These are phyloP conservation scores for Myripristis murdjan DNA, from an alignment of 2,797 vertebrate genomes.

Conservation along the genomic window DNA sequence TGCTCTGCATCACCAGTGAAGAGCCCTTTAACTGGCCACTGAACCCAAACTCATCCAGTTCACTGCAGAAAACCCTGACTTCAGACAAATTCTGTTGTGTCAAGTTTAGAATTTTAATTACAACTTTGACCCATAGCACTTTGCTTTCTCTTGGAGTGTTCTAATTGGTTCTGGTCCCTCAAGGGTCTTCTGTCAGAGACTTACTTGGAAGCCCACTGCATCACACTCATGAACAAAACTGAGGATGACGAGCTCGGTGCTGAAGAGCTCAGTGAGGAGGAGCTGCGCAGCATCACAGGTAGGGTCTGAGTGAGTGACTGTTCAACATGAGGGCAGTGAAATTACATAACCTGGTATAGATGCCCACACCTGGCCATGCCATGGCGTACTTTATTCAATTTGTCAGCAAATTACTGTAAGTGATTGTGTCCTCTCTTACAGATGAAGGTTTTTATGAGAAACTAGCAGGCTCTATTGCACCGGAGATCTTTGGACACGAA, in stretches of 20 bases:
- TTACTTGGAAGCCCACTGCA: conserved; percentile 90
- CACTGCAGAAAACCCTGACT: no score
- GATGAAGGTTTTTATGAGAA: conserved; percentile 95
- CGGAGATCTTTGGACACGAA: conserved; percentile 95
- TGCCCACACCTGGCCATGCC: background rate
- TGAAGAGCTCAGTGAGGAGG: conserved; percentile 89
- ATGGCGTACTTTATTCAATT: background rate
- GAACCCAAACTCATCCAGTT: no score
- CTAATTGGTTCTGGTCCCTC: background rate
- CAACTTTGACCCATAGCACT: background rate
- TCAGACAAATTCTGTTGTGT: background rate
- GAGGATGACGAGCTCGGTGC: conserved; percentile 90
- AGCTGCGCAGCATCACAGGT: conserved; percentile 92
- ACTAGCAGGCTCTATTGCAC: conserved; percentile 92
- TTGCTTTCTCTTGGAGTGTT: background rate
- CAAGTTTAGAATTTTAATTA: no score
- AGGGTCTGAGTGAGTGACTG: background rate
- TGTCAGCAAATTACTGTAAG: background rate
- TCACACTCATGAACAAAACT: conserved; percentile 91
- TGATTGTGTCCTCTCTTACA: conserved; percentile 45
- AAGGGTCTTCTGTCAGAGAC: conserved; percentile 95
- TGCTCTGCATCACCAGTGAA: no score
- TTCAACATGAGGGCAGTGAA: no score
- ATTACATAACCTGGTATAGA: background rate
- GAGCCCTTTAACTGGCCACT: no score